These are phyloP conservation scores for Lota lota DNA, from an alignment of 2,113 vertebrate species.

Conservation along the genomic window DNA sequence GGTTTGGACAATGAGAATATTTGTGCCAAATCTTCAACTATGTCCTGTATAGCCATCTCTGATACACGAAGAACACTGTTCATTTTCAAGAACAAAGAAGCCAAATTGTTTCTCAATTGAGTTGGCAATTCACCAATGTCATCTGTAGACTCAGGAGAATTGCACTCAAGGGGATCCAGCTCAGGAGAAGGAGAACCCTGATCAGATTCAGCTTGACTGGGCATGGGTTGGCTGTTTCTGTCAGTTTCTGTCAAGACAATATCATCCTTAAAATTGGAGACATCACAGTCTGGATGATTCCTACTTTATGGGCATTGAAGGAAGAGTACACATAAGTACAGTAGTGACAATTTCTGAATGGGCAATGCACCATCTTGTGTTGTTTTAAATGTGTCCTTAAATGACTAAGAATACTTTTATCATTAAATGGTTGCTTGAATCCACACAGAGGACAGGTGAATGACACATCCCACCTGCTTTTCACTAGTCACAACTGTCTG, in stretches of 20 bases:
- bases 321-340: constrained; percentile 27
- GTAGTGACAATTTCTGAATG: constrained; percentile 31
- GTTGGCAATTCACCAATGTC: constrained; percentile 3
- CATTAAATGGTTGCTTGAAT: constrained; percentile 23
- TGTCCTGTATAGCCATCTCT: constrained; percentile 24
- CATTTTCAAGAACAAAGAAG: constrained; percentile 35
- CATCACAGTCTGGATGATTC: constrained; percentile 10
- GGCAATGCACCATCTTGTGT: constrained; percentile 21
- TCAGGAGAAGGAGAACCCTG: constrained; percentile 4
- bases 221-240: constrained; percentile 5
- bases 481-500: neutral
- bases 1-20: constrained; percentile 28
- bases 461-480: neutral
- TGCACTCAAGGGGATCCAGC: neutral
- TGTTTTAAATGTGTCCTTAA: constrained; percentile 25
- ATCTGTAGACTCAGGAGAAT: constrained; percentile 3
- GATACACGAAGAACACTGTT: constrained; percentile 29
- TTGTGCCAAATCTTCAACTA: constrained; percentile 23
- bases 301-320: constrained; percentile 28
- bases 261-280: constrained; percentile 21
- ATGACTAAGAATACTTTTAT: constrained; percentile 24
- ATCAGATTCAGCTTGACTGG: constrained; percentile 18
- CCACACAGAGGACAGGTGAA: constrained; percentile 22
- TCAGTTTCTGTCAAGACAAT: constrained; percentile 11
- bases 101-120: constrained; percentile 26